Evolutionary conservation across 2,888 invertebrate genomes (phyloP).

Genomic region (Campaea margaritaria): DNA sequence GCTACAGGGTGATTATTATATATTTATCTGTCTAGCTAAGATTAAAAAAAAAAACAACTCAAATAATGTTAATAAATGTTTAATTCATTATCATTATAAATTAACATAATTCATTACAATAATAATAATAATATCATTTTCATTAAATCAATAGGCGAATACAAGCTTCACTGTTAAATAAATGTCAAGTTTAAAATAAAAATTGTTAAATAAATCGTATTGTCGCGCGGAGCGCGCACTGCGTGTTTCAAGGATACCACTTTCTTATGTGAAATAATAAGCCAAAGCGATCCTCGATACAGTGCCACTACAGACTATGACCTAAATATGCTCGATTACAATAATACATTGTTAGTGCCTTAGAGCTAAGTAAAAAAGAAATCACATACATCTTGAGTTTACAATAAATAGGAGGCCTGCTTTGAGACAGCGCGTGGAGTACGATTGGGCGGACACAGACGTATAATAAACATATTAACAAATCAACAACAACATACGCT

Average conservation of each 20-base stretch:
- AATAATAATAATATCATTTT: constrained; percentile 68
- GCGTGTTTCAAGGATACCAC: constrained; percentile 63
- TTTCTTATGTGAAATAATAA: constrained; percentile 77
- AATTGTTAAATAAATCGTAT: constrained; percentile 43
- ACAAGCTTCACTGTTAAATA: constrained; percentile 68
- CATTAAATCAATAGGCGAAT: constrained; percentile 72
- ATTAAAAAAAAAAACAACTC: constrained; percentile 16
- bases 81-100: constrained; percentile 73
- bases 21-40: no score
- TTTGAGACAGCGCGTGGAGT: constrained; percentile 77
- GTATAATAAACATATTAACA: constrained; percentile 63
- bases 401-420: constrained; percentile 75
- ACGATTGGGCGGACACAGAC: constrained; percentile 73
- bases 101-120: constrained; percentile 68
- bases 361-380: constrained; percentile 76
- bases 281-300: constrained; percentile 70
- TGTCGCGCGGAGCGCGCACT: constrained; percentile 50
- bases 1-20: no score
- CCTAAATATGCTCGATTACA: constrained; percentile 49
- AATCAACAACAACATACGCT: constrained; percentile 67
- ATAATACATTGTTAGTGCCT: constrained; percentile 66
- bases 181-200: constrained; percentile 61
- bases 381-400: constrained; percentile 83
- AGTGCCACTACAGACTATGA: constrained; percentile 55
- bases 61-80: constrained; percentile 71